phyloP scores from a whole-genome alignment of 2,797 vertebrate species.

The Graptemys geographica region DNA sequence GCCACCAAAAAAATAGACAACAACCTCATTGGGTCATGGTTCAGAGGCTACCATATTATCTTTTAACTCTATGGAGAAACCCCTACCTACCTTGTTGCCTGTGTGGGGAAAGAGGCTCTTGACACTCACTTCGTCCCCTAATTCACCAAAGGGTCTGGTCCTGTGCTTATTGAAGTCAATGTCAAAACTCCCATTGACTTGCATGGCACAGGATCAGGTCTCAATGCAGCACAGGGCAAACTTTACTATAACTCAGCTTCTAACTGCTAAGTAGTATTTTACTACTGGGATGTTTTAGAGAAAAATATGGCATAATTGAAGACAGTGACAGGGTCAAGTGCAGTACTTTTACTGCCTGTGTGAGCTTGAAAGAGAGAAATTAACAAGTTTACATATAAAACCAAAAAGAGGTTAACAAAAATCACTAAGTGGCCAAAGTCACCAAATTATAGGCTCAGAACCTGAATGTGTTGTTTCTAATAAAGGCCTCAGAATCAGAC shows the following conservation, averaged over 20 bases:
- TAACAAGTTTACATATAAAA: slow-evolving; percentile 12
- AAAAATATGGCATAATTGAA: neutral
- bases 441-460: neutral
- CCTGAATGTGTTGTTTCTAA: neutral
- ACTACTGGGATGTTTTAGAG: too few species aligned
- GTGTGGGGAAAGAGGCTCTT: neutral
- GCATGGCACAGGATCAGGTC: neutral
- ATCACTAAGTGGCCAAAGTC: neutral
- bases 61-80: neutral
- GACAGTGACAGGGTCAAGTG: neutral
- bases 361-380: neutral
- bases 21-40: neutral
- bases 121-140: neutral
- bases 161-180: neutral
- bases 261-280: neutral
- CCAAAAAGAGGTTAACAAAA: neutral
- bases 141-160: neutral
- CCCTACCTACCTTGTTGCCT: too few species aligned
- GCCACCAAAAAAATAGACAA: neutral
- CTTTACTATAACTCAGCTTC: neutral
- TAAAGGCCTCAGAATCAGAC: neutral
- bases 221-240: neutral
- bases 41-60: neutral
- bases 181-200: neutral
- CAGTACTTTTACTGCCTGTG: neutral